A percentile compares a stretch with the other conserved stretches of the same genome.
Evolutionary conservation across 2,113 vertebrate species (phyloP).

Genomic region (Rhagologus leucostigma): DNA sequence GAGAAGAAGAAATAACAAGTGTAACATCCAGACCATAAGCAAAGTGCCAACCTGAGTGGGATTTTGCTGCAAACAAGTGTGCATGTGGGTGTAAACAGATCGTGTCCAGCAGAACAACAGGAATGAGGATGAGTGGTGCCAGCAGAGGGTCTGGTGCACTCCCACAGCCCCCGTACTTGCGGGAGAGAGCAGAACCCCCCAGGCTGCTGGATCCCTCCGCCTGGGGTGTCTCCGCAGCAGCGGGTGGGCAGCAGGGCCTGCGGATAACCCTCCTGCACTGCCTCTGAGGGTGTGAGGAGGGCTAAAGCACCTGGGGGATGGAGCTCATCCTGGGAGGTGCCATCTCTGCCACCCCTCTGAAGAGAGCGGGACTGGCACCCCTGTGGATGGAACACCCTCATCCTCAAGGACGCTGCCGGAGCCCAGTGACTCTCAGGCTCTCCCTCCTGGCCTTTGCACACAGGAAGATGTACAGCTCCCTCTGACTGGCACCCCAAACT

Average conservation of each 20-base stretch:
- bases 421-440: not conserved
- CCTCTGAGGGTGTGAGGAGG: too few relatives aligned
- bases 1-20: not conserved
- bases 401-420: fast-evolving
- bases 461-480: not conserved
- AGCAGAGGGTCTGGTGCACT: not conserved
- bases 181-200: not conserved
- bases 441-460: not conserved
- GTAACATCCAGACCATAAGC: not conserved
- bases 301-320: not conserved
- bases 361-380: not conserved
- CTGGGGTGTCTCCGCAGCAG: not conserved
- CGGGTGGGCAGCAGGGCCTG: not conserved
- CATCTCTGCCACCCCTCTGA: not conserved
- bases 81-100: not conserved
- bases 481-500: not conserved
- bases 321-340: not conserved
- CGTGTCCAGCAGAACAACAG: not conserved
- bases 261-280: not conserved
- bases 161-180: not conserved
- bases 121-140: not conserved
- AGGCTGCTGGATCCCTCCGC: not conserved
- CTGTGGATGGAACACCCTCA: not conserved
- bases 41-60: not conserved
- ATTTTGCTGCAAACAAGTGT: not conserved